These are phyloP conservation scores for Platyrinchus mystaceus DNA, from an alignment of 2,797 vertebrate genomes.

Conservation along the genomic window DNA sequence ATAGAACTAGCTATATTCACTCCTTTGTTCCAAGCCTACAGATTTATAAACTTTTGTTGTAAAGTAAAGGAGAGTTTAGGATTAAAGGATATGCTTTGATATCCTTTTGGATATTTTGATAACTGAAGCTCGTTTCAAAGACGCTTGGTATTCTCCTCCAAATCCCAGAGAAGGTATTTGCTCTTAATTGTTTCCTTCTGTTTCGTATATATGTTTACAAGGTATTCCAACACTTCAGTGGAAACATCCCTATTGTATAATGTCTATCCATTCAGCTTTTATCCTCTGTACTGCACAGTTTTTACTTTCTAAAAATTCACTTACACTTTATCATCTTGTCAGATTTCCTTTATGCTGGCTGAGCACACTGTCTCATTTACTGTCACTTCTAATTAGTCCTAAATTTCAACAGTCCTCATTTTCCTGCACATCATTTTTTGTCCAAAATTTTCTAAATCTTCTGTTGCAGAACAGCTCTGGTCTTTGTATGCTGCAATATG, in stretches of 20 bases:
- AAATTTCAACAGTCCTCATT: slow-evolving; percentile 14
- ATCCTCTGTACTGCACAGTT: not conserved
- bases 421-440: not conserved
- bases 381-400: slow-evolving; percentile 31
- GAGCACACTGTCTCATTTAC: slow-evolving; percentile 27
- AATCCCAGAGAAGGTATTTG: not conserved
- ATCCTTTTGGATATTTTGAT: slow-evolving; percentile 1
- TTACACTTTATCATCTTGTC: slow-evolving; percentile 1
- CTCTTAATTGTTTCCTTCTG: not conserved
- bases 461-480: slow-evolving; percentile 46
- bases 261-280: slow-evolving; percentile 31
- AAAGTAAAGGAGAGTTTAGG: not conserved
- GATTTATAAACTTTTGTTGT: not conserved
- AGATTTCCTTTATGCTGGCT: slow-evolving; percentile 24
- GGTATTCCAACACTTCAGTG: not conserved
- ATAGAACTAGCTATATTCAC: not conserved
- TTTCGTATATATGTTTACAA: not conserved
- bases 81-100: not conserved
- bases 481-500: slow-evolving; percentile 16
- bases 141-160: not conserved
- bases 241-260: not conserved
- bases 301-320: slow-evolving; percentile 26
- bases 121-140: not conserved
- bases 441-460: slow-evolving; percentile 43
- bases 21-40: not conserved